Conservation (phyloP, 1,140 invertebrate genomes). For the Cherax quadricarinatus region DNA sequence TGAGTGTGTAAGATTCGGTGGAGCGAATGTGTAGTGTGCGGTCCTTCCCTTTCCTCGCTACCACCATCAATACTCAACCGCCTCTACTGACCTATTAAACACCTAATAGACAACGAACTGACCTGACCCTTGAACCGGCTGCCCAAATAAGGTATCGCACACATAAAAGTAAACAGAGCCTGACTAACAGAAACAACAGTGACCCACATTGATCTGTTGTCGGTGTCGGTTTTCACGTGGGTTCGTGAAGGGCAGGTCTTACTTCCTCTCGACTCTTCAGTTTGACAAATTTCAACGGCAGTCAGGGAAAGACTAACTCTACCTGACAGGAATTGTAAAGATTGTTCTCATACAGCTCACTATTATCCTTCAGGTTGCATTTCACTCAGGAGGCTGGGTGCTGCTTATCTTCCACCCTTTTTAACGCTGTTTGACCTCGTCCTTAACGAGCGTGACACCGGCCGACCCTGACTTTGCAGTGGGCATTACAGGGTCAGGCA, state of each 20-base stretch:
- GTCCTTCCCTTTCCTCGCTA: not conserved
- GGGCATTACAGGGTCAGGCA: not conserved
- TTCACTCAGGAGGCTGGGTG: not conserved
- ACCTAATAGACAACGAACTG: not conserved
- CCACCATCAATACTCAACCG: not conserved
- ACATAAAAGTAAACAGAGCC: not conserved
- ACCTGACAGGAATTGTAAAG: not conserved
- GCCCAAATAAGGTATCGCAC: slow-evolving; percentile 11
- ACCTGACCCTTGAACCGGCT: slow-evolving; percentile 7
- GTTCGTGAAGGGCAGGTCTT: not conserved
- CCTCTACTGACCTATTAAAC: not conserved
- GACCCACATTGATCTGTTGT: slow-evolving; percentile 41
- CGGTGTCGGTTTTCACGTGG: slow-evolving; percentile 2
- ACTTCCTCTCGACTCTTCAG: not conserved
- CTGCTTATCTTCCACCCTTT: not conserved
- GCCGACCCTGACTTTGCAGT: not conserved
- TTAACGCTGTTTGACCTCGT: slow-evolving; percentile 24
- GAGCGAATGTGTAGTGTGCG: not conserved
- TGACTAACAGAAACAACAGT: slow-evolving; percentile 10
- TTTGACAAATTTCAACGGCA: not conserved
- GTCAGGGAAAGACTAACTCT: not conserved
- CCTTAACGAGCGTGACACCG: slow-evolving; percentile 15
- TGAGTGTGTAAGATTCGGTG: not conserved
- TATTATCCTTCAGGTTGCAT: too few species aligned
- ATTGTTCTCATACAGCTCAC: too few species aligned